These are phyloP conservation scores for Augochlora pura DNA, from an alignment of 1,140 invertebrate species.

Conservation along the genomic window DNA sequence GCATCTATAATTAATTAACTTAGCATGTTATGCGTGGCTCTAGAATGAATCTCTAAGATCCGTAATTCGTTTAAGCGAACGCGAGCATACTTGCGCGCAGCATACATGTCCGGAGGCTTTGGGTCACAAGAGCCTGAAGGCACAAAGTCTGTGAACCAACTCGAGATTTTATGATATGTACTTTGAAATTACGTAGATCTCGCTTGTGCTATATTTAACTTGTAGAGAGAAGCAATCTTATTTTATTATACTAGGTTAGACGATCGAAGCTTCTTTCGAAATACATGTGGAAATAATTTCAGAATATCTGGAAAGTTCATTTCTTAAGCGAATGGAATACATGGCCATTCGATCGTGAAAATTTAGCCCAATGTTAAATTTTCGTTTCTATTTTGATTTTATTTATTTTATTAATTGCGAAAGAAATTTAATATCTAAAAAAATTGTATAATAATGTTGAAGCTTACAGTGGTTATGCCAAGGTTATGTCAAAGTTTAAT, in stretches of 20 bases:
- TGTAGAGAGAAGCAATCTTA: neutral
- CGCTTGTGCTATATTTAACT: neutral
- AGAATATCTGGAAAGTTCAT: no score
- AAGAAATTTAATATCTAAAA: no score
- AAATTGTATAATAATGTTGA: no score
- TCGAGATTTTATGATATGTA: constrained; percentile 55
- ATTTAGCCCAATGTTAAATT: no score
- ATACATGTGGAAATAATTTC: no score
- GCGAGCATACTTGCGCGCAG: constrained; percentile 15
- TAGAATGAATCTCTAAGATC: constrained; percentile 18
- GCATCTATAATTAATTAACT: constrained; percentile 11
- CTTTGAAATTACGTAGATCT: constrained; percentile 2
- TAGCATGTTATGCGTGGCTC: neutral
- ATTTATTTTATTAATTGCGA: no score
- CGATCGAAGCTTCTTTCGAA: neutral
- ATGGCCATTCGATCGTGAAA: no score
- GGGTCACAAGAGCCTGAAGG: constrained; percentile 69
- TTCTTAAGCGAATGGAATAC: no score
- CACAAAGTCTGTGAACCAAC: constrained; percentile 60
- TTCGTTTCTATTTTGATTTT: no score
- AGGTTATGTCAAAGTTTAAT: no score
- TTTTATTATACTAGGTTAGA: neutral
- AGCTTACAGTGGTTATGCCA: no score
- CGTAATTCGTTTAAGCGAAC: constrained; percentile 13
- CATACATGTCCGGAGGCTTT: constrained; percentile 67